Evolutionary conservation across 53 echinoderm and acorn worm genomes (phyloP).

Genomic region (Holothuria leucospilota): DNA sequence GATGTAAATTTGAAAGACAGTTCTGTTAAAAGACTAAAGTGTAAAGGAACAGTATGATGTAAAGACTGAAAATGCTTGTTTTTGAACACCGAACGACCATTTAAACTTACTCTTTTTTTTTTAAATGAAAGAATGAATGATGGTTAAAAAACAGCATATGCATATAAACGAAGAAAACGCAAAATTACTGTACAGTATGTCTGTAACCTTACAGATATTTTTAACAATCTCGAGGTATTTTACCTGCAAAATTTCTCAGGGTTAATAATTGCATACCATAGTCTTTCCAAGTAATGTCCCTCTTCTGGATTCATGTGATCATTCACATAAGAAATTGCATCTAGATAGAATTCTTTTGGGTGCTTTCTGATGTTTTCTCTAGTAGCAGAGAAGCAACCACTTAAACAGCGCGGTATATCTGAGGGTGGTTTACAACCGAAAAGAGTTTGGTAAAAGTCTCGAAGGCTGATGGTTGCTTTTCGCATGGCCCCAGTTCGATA

Average conservation of each 20-base stretch:
- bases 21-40: too few relatives aligned
- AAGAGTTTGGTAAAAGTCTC: background rate
- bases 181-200: too few relatives aligned
- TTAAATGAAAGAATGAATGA: too few relatives aligned
- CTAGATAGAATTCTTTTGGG: slow-evolving; percentile 34
- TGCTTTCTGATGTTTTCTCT: slow-evolving; percentile 34
- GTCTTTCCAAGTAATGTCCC: slow-evolving; percentile 56
- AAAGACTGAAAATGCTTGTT: too few relatives aligned
- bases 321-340: slow-evolving; percentile 25
- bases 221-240: too few relatives aligned
- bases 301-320: slow-evolving; percentile 46
- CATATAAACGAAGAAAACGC: too few relatives aligned
- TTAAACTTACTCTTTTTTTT: too few relatives aligned
- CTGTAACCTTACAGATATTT: too few relatives aligned
- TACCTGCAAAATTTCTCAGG: background rate
- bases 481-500: background rate
- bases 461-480: background rate
- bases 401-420: background rate
- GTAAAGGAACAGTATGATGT: too few relatives aligned
- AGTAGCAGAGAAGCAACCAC: slow-evolving; percentile 50
- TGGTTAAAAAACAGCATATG: too few relatives aligned
- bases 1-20: too few relatives aligned
- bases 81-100: too few relatives aligned
- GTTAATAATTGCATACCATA: slow-evolving; percentile 21
- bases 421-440: slow-evolving; percentile 34